Conservation (phyloP, 2,113 vertebrate genomes). For the Phylloscopus trochiloides region DNA sequence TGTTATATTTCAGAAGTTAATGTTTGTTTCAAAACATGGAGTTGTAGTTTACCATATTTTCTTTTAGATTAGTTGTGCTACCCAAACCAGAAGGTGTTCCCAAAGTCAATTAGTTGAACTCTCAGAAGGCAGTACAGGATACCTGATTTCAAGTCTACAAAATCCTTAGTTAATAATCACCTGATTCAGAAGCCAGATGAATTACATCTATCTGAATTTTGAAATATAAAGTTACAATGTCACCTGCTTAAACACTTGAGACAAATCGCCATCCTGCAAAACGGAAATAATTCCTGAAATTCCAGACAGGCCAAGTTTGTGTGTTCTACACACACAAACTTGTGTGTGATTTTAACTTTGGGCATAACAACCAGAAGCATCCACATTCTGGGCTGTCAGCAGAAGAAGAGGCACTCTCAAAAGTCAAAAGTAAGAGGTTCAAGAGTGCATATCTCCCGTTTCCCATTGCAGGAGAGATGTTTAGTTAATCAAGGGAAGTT, state of each 20-base stretch:
- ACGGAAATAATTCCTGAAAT: not conserved
- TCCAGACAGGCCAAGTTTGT: accelerated
- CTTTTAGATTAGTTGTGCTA: not conserved
- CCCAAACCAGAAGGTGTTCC: not conserved
- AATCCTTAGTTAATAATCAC: not conserved
- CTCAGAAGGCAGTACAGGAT: not conserved
- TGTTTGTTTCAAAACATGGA: not conserved
- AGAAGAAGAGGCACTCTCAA: not conserved
- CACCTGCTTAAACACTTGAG: not conserved
- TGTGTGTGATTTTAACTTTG: not conserved
- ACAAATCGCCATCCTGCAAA: not conserved
- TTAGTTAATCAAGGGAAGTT: not conserved
- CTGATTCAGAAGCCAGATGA: not conserved
- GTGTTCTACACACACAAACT: not conserved
- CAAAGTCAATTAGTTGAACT: not conserved
- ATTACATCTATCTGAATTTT: not conserved
- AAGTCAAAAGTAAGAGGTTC: not conserved
- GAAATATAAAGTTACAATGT: not conserved
- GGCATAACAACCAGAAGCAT: not conserved
- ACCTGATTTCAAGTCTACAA: not conserved
- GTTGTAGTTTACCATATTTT: not conserved
- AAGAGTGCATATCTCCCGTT: not conserved
- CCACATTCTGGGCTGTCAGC: not conserved
- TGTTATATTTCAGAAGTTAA: not conserved
- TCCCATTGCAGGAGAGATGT: not conserved